Conservation (phyloP, 2,113 vertebrate genomes). For the Myotis davidii region DNA sequence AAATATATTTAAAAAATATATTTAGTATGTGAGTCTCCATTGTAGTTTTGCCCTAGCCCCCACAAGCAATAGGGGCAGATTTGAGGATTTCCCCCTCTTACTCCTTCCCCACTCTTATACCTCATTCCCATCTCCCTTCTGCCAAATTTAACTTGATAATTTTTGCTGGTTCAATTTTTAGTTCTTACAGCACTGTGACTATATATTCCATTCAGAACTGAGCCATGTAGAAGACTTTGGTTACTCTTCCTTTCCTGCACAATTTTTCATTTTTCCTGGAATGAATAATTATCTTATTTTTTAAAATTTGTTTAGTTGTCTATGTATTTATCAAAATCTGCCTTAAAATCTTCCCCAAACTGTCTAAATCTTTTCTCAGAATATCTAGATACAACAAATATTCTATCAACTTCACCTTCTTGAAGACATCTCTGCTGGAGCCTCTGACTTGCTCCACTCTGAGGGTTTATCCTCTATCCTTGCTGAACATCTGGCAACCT, state of each 20-base stretch:
- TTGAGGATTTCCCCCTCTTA: neutral
- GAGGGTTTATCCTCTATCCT: neutral
- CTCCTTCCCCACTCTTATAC: neutral
- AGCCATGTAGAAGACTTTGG: neutral
- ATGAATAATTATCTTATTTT: neutral
- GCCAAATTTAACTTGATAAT: neutral
- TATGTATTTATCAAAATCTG: neutral
- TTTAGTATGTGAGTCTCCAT: neutral
- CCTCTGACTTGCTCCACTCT: neutral
- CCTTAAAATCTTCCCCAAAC: neutral
- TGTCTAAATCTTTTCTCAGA: slow-evolving; percentile 15
- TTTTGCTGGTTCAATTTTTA: neutral
- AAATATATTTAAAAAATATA: slow-evolving; percentile 27
- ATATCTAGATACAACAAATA: neutral
- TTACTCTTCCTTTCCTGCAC: neutral
- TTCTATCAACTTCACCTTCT: neutral
- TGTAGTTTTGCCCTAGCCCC: neutral
- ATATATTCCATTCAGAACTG: neutral
- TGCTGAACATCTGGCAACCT: neutral
- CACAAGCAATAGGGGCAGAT: neutral
- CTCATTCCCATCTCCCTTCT: neutral
- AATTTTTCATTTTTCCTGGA: neutral
- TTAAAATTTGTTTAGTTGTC: neutral
- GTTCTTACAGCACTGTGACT: neutral
- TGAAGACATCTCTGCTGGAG: neutral